Base-by-base conservation (phyloP, 2,113 vertebrate species). In the Pygoscelis adeliae region DNA sequence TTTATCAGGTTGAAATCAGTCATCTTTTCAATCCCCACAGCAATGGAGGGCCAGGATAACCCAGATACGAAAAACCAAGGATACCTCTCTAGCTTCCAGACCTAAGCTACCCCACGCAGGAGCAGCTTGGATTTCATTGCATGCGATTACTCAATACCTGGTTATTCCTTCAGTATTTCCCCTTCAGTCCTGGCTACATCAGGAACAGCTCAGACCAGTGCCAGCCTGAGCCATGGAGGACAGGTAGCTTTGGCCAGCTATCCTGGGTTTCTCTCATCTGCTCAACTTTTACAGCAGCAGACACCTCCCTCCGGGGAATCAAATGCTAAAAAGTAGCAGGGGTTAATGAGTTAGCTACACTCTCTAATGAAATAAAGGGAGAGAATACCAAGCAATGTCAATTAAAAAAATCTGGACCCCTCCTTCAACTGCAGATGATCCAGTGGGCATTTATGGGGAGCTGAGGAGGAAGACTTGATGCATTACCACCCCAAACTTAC, bases 111-210 rank as follows among this genome's bases (percentile, higher is more conserved):
- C 15, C 14, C 32, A 16, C 0, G 1, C 13, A 34, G 32, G 19
- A 86, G 34, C 49, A 63, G 22, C 19, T 17, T 52, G 42, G 53
- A 34, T 69, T 65, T 70, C 16, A 29, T 7, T 11, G 23, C 36
- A 46, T 1, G 1, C 0, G 1, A 34, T 36, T 29, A 25, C 25
- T 76, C 65, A 38, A 9, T 6, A 78, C 5, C n/a, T 10, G 11
- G 12, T 20, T 69, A 17, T 52, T 61, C 17, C 2, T 25, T 65
- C 55, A 27, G 30, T 17, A 21, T 26, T 80, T 66, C 22, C 36
- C 46, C 46, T 46, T 74, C 44, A 56, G 62, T 13, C 52, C 25
- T 25, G 29, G 19, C 42, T 63, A 5, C 16, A 10, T 4, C 38
- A 59, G n/a, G 30, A 65, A 27, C 42, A n/a, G n/a, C 40, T 77